phyloP scores from a whole-genome alignment of 2,888 invertebrate species.

The Clepsis dumicolana region DNA sequence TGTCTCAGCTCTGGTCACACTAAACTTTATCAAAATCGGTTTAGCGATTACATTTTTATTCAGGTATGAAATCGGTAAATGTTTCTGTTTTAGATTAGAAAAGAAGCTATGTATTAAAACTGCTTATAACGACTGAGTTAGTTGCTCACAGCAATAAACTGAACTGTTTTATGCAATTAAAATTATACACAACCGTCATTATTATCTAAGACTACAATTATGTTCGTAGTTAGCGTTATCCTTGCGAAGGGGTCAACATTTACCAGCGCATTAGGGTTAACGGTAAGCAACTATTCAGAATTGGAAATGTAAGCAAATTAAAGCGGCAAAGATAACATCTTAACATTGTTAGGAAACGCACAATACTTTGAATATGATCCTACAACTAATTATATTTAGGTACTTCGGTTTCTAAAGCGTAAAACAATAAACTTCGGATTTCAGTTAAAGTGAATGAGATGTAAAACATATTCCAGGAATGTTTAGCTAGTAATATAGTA shows the following conservation, averaged over 20 bases:
- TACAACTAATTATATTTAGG: no score
- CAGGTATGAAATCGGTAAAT: no score
- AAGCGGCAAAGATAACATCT: not conserved
- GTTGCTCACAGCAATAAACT: not conserved
- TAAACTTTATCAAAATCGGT: no score
- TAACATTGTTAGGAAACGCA: not conserved
- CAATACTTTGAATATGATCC: not conserved
- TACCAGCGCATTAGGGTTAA: slow-evolving; percentile 38
- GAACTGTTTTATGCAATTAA: not conserved
- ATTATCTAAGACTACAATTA: not conserved
- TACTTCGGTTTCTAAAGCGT: no score
- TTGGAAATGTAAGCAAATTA: slow-evolving; percentile 24
- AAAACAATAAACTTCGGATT: no score
- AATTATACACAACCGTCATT: not conserved
- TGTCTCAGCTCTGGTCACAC: no score
- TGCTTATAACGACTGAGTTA: not conserved
- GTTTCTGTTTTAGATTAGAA: no score
- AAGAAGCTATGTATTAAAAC: no score
- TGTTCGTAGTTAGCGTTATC: not conserved
- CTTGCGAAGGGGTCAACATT: slow-evolving; percentile 26
- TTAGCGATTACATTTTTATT: no score
- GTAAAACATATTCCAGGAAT: no score
- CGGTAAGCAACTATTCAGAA: slow-evolving; percentile 29
- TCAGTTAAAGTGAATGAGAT: no score
- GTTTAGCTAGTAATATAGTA: no score